phyloP scores from a whole-genome alignment of 2,113 vertebrate species.

The Nyctereutes procyonoides region DNA sequence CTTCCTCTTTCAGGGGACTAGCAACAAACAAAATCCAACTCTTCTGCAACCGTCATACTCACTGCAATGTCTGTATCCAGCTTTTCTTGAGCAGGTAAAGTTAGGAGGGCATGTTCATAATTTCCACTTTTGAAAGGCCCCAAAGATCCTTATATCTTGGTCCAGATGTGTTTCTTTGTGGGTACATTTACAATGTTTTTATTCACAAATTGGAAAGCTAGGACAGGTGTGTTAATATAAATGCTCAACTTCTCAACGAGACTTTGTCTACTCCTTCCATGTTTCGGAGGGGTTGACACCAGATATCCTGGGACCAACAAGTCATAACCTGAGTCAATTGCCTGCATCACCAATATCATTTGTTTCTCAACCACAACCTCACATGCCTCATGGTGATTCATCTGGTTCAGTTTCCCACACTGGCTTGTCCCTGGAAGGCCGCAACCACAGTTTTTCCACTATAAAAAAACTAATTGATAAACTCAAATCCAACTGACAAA shows the following conservation, averaged over 20 bases:
- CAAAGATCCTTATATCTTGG: constrained; percentile 5
- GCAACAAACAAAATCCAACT: background rate
- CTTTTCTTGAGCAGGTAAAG: background rate
- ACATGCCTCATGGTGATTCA: background rate
- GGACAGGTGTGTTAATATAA: background rate
- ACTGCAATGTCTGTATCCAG: background rate
- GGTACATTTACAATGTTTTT: background rate
- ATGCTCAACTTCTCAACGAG: background rate
- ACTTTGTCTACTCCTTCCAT: background rate
- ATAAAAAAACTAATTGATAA: background rate
- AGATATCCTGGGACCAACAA: background rate
- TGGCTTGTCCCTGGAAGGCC: background rate
- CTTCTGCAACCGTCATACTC: background rate
- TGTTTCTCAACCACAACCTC: background rate
- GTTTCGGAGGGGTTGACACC: background rate
- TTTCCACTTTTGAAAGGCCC: constrained; percentile 49
- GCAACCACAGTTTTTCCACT: background rate
- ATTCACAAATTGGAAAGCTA: constrained; percentile 2
- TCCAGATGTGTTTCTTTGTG: background rate
- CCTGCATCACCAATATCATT: background rate
- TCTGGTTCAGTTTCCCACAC: background rate
- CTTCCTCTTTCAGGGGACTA: background rate
- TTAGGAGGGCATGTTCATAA: background rate
- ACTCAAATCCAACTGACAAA: constrained; percentile 29
- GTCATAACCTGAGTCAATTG: background rate